Evolutionary conservation across 2,888 invertebrate genomes (phyloP).

Genomic region (Lochmaea capreae): DNA sequence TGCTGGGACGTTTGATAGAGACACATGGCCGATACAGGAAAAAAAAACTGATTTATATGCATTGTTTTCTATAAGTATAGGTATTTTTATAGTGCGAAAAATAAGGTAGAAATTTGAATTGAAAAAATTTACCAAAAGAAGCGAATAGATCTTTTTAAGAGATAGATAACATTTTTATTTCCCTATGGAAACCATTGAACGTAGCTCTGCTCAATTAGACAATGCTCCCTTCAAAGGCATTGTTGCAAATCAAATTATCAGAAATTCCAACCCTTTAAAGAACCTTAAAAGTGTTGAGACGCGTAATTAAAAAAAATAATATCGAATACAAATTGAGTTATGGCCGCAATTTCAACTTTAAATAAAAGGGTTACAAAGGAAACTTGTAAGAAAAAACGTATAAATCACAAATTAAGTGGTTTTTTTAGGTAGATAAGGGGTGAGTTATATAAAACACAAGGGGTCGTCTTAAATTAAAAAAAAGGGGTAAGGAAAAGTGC

Average conservation of each 20-base stretch:
- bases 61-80: conserved; percentile 10
- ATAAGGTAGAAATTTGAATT: neutral
- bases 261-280: conserved; percentile 56
- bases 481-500: conserved; percentile 50
- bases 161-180: neutral
- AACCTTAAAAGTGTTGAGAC: conserved; percentile 60
- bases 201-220: conserved; percentile 51
- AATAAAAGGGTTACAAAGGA: conserved; percentile 60
- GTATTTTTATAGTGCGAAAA: conserved; percentile 1
- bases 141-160: too few relatives aligned
- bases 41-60: conserved; percentile 31
- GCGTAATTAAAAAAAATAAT: conserved; percentile 66
- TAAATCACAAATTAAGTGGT: conserved; percentile 63
- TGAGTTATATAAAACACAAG: conserved; percentile 47
- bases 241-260: conserved; percentile 61
- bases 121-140: neutral
- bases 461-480: conserved; percentile 52
- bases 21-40: conserved; percentile 47
- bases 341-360: conserved; percentile 64
- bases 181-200: conserved; percentile 44
- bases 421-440: conserved; percentile 55
- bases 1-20: conserved; percentile 54
- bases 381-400: conserved; percentile 57
- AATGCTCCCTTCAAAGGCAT: conserved; percentile 47
- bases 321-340: conserved; percentile 66